Conservation (phyloP, 1,140 invertebrate genomes). For the Mesaphorura yosii region DNA sequence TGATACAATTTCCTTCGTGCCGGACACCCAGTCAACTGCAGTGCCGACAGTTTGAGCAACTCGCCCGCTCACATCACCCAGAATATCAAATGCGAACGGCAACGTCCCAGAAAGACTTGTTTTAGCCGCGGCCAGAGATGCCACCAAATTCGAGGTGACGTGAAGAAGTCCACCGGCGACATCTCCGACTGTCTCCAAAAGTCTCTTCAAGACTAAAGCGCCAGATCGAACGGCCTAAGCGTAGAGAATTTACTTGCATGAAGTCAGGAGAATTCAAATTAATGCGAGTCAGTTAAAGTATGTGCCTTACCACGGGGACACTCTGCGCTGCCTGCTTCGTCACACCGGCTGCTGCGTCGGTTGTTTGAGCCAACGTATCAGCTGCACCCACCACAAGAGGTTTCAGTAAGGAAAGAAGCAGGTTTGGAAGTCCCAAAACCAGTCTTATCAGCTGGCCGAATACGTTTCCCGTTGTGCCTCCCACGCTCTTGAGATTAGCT, state of each 20-base stretch:
- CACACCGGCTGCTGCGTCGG: constrained; percentile 31
- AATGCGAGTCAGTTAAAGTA: not conserved
- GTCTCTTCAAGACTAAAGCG: constrained; percentile 30
- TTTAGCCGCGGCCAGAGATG: constrained; percentile 30
- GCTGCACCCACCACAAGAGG: constrained; percentile 31
- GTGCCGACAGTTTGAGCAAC: constrained; percentile 31
- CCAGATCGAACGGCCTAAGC: constrained; percentile 28
- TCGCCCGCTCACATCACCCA: constrained; percentile 31
- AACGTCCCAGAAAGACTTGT: constrained; percentile 32
- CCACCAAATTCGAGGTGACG: constrained; percentile 32
- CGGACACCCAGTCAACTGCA: constrained; percentile 31
- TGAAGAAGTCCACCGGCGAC: constrained; percentile 31
- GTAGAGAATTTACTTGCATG: not conserved
- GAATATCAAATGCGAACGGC: constrained; percentile 32
- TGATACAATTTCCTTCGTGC: constrained; percentile 31
- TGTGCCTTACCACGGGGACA: constrained; percentile 29
- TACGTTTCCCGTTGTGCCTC: constrained; percentile 32
- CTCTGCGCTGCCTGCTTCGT: constrained; percentile 31
- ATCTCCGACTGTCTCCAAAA: constrained; percentile 32
- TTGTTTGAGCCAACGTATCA: constrained; percentile 32
- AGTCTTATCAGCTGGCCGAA: constrained; percentile 31
- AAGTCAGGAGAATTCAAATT: no score
- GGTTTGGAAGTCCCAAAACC: constrained; percentile 30
- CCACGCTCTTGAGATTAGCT: constrained; percentile 30
- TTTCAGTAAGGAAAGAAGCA: constrained; percentile 30